Percentiles rank a stretch among this genome's conserved stretches.
Evolutionary conservation across 1,140 invertebrate species (phyloP).

Genomic region (Plutomurus gul): DNA sequence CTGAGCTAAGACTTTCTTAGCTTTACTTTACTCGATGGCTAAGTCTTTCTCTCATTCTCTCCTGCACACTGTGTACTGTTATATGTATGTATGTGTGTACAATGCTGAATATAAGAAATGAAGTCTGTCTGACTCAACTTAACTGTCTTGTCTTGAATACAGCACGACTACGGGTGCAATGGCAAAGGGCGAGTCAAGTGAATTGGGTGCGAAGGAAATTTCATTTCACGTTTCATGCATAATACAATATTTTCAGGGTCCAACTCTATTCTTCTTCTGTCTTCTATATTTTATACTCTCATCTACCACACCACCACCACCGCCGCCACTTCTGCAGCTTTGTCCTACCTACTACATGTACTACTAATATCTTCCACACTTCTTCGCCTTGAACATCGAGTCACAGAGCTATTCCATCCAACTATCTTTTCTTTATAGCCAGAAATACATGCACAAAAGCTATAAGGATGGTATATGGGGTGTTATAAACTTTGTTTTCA

Average conservation of each 20-base stretch:
- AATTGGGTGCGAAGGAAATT: constrained; percentile 32
- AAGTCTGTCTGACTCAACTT: background rate
- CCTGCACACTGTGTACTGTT: background rate
- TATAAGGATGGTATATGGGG: background rate
- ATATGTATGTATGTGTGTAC: too few species aligned
- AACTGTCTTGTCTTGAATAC: constrained; percentile 6
- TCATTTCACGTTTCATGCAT: constrained; percentile 34
- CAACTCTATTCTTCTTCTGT: constrained; percentile 21
- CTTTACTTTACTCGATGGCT: background rate
- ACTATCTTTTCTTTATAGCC: too few species aligned
- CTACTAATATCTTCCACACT: background rate
- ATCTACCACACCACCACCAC: background rate
- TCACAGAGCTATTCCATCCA: too few species aligned
- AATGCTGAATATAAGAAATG: constrained; percentile 18
- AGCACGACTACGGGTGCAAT: background rate
- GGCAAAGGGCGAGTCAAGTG: constrained; percentile 31
- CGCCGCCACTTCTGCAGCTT: too few species aligned
- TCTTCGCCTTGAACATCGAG: too few species aligned
- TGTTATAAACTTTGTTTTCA: background rate
- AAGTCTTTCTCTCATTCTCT: constrained; percentile 15
- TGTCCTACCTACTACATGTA: too few species aligned
- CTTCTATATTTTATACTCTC: background rate
- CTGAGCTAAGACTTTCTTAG: constrained; percentile 29
- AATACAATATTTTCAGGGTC: constrained; percentile 36
- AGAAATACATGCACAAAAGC: too few species aligned